Evolutionary conservation across 2,888 invertebrate species (phyloP), one percentile per base, ranked within the genome.

Genomic region (Maniola hyperantus): DNA sequence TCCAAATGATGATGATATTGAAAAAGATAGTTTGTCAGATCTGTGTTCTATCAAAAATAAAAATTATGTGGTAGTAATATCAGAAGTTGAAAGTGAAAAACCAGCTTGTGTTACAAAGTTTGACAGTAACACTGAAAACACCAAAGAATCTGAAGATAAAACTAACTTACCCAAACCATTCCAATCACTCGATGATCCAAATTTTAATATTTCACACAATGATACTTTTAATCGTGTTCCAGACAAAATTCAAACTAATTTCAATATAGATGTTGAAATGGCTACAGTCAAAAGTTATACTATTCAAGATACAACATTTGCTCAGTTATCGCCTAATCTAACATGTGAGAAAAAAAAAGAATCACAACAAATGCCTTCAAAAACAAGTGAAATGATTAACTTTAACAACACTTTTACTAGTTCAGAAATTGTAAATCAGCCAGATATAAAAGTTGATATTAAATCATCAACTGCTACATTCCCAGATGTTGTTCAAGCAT

Each of bases 1-100:
- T 18, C 69, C 69, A 42, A 33, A 36, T 65, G 70, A 68, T 51
- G 70, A 68, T 51, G 60, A 65, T 44, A 39, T 53, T 15, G 68
- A 66, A 54, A 68, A 58, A 7, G 55, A 66, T 15, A 63, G 11
- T 26, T 59, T 26, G 15, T 10, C 33, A 15, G 33, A 46, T 33
- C 46, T 6, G 13, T n/a, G 18, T 42, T 57, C 55, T 15, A 26
- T 20, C 5, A 42, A 44, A 44, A 26, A 26, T 7, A 44, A 44
- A 13, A 58, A 46, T n/a, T 10, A 46, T 15, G 15, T 42, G 42
- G 57, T 18, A 18, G 26, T 10, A 7, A n/a, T 36, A 18, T 18
- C 33, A n/a, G 8, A 55, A 42, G 26, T 26, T 20, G n/a, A 44
- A 20, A 58, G n/a, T n/a, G 20, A 51, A 11, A 26, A 58, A 42